Conservation (phyloP, 1,140 invertebrate species). For the Forficula auricularia region DNA sequence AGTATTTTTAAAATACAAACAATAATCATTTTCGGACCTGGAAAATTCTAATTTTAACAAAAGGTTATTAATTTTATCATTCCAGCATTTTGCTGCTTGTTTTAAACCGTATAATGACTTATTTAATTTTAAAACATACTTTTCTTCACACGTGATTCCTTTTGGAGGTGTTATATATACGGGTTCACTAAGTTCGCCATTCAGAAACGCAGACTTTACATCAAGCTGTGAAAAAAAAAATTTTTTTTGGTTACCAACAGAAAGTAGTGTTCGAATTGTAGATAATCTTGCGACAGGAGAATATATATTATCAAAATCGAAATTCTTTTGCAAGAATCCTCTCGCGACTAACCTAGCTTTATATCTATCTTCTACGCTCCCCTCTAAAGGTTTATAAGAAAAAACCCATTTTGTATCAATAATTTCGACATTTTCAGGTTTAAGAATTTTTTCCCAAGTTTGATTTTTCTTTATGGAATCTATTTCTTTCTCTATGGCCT, state of each 20-base stretch:
- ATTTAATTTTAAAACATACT: constrained; percentile 14
- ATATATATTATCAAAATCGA: background rate
- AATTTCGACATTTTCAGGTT: background rate
- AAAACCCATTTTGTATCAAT: constrained; percentile 1
- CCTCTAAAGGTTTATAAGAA: background rate
- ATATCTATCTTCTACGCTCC: background rate
- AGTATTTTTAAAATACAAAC: constrained; percentile 4
- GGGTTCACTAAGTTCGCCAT: background rate
- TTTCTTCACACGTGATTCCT: constrained; percentile 6
- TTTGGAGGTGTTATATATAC: background rate
- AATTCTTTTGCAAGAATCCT: background rate
- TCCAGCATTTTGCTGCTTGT: constrained; percentile 9
- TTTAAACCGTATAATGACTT: constrained; percentile 10
- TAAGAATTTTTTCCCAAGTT: background rate
- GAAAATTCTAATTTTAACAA: constrained; percentile 4
- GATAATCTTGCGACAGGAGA: background rate
- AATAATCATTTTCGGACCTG: constrained; percentile 8
- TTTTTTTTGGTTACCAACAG: background rate
- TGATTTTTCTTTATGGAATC: background rate
- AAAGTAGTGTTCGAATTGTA: background rate
- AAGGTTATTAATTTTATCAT: constrained; percentile 9
- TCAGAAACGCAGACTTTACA: background rate
- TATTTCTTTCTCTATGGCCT: background rate
- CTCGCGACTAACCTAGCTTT: background rate
- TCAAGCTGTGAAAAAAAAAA: background rate